Conservation (phyloP, 2,113 vertebrate genomes). For the Carollia perspicillata region DNA sequence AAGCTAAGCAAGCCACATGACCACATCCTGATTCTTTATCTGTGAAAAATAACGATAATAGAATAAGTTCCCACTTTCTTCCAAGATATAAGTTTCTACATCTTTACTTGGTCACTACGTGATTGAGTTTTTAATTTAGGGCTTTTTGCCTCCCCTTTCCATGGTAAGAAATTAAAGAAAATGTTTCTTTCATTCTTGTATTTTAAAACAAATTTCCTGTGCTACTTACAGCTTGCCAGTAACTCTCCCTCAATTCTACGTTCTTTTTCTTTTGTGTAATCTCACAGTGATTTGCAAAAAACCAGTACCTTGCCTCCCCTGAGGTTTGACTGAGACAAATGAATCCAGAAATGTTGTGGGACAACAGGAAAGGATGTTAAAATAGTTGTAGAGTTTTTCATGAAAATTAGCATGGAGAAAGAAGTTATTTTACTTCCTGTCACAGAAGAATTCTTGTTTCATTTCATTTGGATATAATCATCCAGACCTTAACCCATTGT, state of each 20-base stretch:
- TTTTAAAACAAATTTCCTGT: conserved; percentile 37
- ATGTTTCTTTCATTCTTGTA: not conserved
- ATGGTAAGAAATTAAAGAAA: not conserved
- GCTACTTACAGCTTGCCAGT: not conserved
- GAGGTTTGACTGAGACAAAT: not conserved
- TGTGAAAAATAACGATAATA: conserved; percentile 40
- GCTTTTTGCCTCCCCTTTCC: not conserved
- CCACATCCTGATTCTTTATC: not conserved
- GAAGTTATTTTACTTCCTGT: not conserved
- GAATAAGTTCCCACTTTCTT: not conserved
- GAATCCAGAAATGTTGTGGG: not conserved
- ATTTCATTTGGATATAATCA: not conserved
- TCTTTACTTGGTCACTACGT: not conserved
- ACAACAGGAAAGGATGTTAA: not conserved
- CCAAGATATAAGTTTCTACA: not conserved
- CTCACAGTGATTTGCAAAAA: conserved; percentile 34
- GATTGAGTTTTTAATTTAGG: not conserved
- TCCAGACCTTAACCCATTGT: not conserved
- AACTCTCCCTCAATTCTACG: not conserved
- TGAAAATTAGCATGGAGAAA: not conserved
- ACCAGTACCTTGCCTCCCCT: not conserved
- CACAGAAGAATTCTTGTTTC: not conserved
- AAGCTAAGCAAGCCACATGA: not conserved
- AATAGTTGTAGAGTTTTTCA: not conserved
- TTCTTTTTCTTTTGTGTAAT: not conserved